Evolutionary conservation across 2,797 vertebrate species (phyloP).

Genomic region (Melanotaenia trifasciata): DNA sequence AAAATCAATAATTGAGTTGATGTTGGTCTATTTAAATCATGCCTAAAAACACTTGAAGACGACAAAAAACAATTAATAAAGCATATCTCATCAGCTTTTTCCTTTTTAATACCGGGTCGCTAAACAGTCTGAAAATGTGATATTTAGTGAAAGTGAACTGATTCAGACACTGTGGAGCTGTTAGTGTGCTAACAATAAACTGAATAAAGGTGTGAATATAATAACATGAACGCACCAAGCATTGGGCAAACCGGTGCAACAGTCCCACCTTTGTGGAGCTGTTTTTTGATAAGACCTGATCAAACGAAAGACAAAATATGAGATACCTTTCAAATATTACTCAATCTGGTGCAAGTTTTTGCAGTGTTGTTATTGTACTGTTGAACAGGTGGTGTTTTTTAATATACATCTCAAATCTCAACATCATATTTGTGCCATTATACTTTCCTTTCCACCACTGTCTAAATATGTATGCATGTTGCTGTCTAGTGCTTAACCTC

Average conservation of each 20-base stretch:
- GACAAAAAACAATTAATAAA: not conserved
- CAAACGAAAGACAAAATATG: constrained; percentile 25
- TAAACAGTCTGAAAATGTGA: not conserved
- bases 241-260: not conserved
- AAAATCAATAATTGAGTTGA: constrained; percentile 4
- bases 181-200: not conserved
- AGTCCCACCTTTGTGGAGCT: not conserved
- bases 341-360: constrained; percentile 27
- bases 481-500: constrained; percentile 48
- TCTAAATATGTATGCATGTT: constrained; percentile 23
- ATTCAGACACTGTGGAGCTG: not conserved
- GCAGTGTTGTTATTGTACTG: not conserved
- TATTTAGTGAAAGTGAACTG: not conserved
- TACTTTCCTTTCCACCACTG: constrained; percentile 20
- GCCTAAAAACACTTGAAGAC: not conserved
- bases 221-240: not conserved
- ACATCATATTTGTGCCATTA: not conserved
- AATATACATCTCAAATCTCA: not conserved
- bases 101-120: not conserved
- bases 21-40: not conserved
- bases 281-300: constrained; percentile 23
- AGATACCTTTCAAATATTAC: constrained; percentile 12
- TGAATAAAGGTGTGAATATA: not conserved
- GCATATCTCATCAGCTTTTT: not conserved
- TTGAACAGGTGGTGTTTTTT: constrained; percentile 2